Base-by-base conservation (phyloP, 2,113 vertebrate genomes). In the Picathartes gymnocephalus region DNA sequence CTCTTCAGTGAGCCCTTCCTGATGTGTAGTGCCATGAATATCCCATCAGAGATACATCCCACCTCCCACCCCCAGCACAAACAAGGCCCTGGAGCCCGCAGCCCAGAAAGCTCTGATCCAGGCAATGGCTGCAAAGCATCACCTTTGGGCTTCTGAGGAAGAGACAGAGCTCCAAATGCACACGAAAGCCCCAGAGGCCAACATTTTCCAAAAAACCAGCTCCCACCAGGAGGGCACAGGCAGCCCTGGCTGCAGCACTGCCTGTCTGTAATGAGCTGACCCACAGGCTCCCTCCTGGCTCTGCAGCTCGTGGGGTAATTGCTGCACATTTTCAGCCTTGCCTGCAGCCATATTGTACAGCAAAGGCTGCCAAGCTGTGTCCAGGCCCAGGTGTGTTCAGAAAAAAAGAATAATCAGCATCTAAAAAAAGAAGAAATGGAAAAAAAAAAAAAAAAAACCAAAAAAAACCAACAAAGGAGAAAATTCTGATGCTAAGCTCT, bases 261-360 rank as follows among this genome's bases (percentile, higher is more conserved):
- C 76, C 71, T 37, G 73, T 30, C 71, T 37, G 31, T 92, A 93
- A 96, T 39, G 92, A 95, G 88, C 87, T 68, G 92, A 86, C 85
- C 93, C 10, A 0, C 51, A 40, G 92, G 94, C 92, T 78, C 54
- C 73, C 94, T 90, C 79, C 79, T 0, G 9, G 94, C 88, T 94
- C 47, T 27, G 42, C 74, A 13, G 23, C 18, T 81, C 7, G 1
- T 33, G 25, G 48, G 64, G 87, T 80, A 90, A 94, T 81, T 86
- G 92, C 90, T 81, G 74, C 31, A 61, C 87, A 66, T 51, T 92
- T 96, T 86, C 51, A 97, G 93, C 81, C 64, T 96, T 95, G 95
- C 95, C 94, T 92, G 85, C 66, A 96, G 95, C 79, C 82, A 66
- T 45, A 78, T 24, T 6, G 0, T 21, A 50, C 2, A 85, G 78